A percentile compares a stretch with the other conserved stretches of the same genome.
Evolutionary conservation across 2,797 vertebrate genomes (phyloP).

Genomic region (Hydrophis major): DNA sequence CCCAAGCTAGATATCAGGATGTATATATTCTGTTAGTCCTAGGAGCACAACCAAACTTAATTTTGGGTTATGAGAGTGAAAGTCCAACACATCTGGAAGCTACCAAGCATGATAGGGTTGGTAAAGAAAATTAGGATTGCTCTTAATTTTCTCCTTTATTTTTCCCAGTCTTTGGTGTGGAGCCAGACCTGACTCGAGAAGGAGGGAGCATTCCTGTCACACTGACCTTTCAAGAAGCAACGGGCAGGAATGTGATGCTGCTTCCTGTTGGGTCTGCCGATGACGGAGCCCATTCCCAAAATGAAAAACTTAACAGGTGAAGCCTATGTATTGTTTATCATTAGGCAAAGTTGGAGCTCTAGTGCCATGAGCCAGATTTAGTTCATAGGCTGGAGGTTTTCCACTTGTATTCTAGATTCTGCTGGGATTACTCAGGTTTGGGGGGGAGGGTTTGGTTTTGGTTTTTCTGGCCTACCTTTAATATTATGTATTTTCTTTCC

Average conservation of each 20-base stretch:
- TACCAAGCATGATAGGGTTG: background rate
- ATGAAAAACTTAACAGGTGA: slow-evolving; percentile 96
- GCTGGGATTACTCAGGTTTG: background rate
- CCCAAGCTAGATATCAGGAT: background rate
- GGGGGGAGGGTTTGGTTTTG: no score
- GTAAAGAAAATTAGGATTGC: background rate
- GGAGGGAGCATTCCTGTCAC: slow-evolving; percentile 97
- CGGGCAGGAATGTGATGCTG: slow-evolving; percentile 94
- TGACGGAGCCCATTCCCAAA: slow-evolving; percentile 97
- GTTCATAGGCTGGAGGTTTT: background rate
- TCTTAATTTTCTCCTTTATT: background rate
- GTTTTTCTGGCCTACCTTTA: background rate
- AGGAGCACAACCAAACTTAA: background rate
- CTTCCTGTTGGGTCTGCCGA: slow-evolving; percentile 92
- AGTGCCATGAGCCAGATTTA: background rate
- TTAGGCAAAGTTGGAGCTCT: background rate
- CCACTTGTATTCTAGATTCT: background rate
- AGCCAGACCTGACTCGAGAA: slow-evolving; percentile 94
- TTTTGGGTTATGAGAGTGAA: background rate
- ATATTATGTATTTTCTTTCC: slow-evolving; percentile 44
- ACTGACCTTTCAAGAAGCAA: slow-evolving; percentile 95
- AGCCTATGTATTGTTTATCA: background rate
- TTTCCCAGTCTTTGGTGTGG: slow-evolving; percentile 88
- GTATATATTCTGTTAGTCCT: background rate
- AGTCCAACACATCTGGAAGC: background rate